phyloP scores from a whole-genome alignment of 2,113 vertebrate species.

The Trematocara macrostoma region DNA sequence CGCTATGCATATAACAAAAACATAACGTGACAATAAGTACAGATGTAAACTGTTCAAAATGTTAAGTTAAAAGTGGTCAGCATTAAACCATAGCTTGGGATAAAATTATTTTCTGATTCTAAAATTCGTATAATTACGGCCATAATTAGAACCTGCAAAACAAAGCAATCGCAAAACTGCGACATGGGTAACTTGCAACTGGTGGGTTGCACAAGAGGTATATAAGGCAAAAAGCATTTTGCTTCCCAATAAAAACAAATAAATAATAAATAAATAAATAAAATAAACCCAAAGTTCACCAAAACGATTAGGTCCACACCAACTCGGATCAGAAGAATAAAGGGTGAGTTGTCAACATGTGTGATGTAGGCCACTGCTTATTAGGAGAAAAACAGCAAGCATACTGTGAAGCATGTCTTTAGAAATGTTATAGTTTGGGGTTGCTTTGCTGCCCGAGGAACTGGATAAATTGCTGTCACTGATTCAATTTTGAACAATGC shows the following conservation, averaged over 20 bases:
- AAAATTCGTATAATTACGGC: neutral
- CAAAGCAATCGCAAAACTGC: neutral
- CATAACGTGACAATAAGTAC: neutral
- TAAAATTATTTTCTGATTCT: neutral
- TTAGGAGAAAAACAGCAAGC: neutral
- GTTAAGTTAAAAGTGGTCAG: neutral
- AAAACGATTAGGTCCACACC: neutral
- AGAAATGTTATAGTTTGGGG: neutral
- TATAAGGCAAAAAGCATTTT: neutral
- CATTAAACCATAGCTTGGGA: neutral
- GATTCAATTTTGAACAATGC: neutral
- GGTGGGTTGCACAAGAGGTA: neutral
- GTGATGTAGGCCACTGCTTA: neutral
- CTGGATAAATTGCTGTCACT: neutral
- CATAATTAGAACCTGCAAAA: neutral
- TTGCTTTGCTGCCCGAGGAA: neutral
- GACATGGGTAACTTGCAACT: neutral
- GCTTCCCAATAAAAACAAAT: neutral
- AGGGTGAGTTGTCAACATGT: neutral
- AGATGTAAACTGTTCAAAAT: neutral
- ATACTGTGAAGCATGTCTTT: neutral
- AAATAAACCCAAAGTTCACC: neutral
- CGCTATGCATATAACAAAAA: neutral
- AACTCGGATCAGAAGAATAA: neutral
- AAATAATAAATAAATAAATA: neutral